Evolutionary conservation across 2,113 vertebrate genomes (phyloP).

Genomic region (Arvicanthis niloticus): DNA sequence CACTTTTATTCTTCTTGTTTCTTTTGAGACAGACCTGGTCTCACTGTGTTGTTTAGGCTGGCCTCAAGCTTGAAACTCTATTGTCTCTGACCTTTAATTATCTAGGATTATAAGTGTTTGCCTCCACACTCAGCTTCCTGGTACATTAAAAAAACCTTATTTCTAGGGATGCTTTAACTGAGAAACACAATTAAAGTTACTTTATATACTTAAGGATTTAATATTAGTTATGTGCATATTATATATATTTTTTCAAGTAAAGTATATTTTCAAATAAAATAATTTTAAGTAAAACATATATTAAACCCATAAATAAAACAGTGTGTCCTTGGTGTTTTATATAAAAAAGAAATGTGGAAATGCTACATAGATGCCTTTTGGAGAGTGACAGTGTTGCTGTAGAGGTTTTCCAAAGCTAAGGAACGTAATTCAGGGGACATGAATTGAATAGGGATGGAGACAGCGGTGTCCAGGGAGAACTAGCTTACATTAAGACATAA

Average conservation of each 20-base stretch:
- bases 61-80: not conserved
- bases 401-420: not conserved
- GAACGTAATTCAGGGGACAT: not conserved
- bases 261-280: not conserved
- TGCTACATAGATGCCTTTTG: not conserved
- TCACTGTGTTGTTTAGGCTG: not conserved
- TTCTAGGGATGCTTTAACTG: not conserved
- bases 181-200: not conserved
- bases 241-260: not conserved
- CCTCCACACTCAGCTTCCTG: not conserved
- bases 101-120: not conserved
- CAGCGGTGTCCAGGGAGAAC: not conserved
- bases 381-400: not conserved
- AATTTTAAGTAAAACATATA: not conserved
- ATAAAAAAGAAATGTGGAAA: not conserved
- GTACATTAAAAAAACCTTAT: not conserved
- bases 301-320: not conserved
- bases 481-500: not conserved
- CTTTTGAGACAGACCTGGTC: not conserved
- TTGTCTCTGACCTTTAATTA: not conserved
- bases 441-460: not conserved
- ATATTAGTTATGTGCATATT: not conserved
- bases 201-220: not conserved
- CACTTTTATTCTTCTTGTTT: not conserved
- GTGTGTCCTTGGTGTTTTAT: not conserved